Base-by-base conservation (phyloP, 2,797 vertebrate species). In the Macropodus opercularis region DNA sequence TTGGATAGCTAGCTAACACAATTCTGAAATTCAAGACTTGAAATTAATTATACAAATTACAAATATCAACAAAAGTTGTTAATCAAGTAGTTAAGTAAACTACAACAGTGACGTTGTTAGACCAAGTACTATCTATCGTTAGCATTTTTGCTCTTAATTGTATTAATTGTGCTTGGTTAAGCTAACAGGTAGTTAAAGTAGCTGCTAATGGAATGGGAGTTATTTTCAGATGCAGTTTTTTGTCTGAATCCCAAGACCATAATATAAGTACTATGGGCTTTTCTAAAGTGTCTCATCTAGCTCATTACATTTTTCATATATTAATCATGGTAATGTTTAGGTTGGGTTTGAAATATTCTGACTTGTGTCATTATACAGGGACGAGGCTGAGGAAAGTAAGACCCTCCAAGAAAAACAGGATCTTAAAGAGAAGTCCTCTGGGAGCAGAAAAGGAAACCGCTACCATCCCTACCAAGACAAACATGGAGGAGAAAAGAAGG, bases 391-490 rank as follows among this genome's bases (percentile, higher is more conserved):
- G 5, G 90, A 91, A n/a, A 49, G 41, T 1, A 93, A 93, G 50
- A 40, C 85, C 13, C 52, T 77, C 38, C 93, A 94, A 83, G 96
- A 96, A 55, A 95, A 94, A 21, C 70, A 85, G 19, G 92, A 95
- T 32, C 85, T 83, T 46, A 99, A 98, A 85, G 96, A 98, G 54
- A 98, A 98, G 66, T 92, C 93, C 18, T 86, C 92, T 59, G 92
- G 92, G 58, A 92, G 80, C 90, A 91, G 94, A 84, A 95, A 92
- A 87, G 89, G 89, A 59, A 94, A 87, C 78, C 94, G 96, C 83
- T 97, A 91, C 81, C 97, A 99, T 78, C 98, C 97, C 12, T 99
- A 98, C 84, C 98, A 97, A 93, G 96, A 99, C 15, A 95, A 96
- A 83, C 93, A 92, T 29, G 87, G 84, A 10, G 91, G 87, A 77